phyloP scores from a whole-genome alignment of 2,797 vertebrate genomes.

The Neomorphus geoffroyi region DNA sequence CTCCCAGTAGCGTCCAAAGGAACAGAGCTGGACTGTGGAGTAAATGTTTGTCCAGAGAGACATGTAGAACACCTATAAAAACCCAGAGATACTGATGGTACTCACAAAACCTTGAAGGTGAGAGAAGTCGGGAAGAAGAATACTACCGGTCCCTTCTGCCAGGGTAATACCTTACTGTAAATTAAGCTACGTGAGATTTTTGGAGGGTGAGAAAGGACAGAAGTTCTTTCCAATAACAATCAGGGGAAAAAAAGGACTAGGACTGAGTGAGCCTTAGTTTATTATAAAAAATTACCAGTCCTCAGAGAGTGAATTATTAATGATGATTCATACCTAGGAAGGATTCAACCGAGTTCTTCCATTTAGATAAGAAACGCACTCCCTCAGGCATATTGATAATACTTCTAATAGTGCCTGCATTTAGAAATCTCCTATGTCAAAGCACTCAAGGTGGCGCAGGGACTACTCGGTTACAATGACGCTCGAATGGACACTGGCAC shows the following conservation, averaged over 20 bases:
- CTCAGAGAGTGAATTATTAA: conserved; percentile 7
- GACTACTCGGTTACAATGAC: neutral
- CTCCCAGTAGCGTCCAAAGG: conserved; percentile 68
- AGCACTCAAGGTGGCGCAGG: neutral
- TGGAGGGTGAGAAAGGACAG: neutral
- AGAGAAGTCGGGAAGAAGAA: neutral
- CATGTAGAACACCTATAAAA: conserved; percentile 74
- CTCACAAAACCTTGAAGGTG: neutral
- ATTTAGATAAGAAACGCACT: conserved; percentile 22
- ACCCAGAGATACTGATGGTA: neutral
- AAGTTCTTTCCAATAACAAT: neutral
- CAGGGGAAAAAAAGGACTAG: neutral
- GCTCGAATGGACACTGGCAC: neutral
- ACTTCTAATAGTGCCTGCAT: neutral
- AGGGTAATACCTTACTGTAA: neutral
- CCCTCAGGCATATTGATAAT: conserved; percentile 1
- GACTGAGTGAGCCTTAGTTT: neutral
- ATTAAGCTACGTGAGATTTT: neutral
- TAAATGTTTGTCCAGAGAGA: conserved; percentile 80
- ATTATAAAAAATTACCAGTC: neutral
- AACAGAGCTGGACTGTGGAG: conserved; percentile 72
- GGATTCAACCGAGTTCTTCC: neutral
- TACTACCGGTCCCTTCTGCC: neutral
- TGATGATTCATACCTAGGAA: conserved; percentile 25
- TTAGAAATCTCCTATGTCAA: neutral